A percentile compares a stretch with the other conserved stretches of the same genome.
These are phyloP conservation scores for Oscheius sp. DNA, from an alignment of 1,140 invertebrate genomes.

Conservation along the genomic window DNA sequence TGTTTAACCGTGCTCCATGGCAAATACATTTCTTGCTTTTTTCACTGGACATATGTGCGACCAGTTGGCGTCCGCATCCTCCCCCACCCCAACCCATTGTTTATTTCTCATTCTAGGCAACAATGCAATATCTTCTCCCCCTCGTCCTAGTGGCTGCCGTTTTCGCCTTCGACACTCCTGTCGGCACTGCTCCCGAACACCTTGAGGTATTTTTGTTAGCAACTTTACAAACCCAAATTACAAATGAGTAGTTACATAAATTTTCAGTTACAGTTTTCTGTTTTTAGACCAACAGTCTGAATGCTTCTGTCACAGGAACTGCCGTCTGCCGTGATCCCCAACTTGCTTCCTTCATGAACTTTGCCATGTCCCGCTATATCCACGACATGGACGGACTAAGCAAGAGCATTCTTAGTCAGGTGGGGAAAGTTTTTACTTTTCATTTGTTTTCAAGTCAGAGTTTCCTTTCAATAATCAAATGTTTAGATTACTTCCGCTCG, in stretches of 20 bases:
- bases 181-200: not conserved
- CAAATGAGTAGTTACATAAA: no score
- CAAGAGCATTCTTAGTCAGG: slow-evolving; percentile 40
- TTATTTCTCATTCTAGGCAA: no score
- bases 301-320: not conserved
- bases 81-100: no score
- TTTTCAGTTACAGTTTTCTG: no score
- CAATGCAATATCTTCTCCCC: not conserved
- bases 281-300: not conserved
- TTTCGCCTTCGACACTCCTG: not conserved
- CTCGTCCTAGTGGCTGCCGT: not conserved
- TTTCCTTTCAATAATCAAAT: not conserved
- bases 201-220: not conserved
- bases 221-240: not conserved
- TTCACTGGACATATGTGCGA: no score
- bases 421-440: no score
- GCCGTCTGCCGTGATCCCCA: slow-evolving; percentile 24
- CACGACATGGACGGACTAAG: slow-evolving; percentile 38
- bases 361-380: slow-evolving; percentile 20
- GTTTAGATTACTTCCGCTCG: slow-evolving; percentile 43
- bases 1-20: no score
- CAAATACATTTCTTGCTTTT: no score
- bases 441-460: no score
- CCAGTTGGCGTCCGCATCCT: no score
- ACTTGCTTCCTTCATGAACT: slow-evolving; percentile 27